Evolutionary conservation across 2,113 vertebrate species (phyloP).

Genomic region (Odobenus rosmarus): DNA sequence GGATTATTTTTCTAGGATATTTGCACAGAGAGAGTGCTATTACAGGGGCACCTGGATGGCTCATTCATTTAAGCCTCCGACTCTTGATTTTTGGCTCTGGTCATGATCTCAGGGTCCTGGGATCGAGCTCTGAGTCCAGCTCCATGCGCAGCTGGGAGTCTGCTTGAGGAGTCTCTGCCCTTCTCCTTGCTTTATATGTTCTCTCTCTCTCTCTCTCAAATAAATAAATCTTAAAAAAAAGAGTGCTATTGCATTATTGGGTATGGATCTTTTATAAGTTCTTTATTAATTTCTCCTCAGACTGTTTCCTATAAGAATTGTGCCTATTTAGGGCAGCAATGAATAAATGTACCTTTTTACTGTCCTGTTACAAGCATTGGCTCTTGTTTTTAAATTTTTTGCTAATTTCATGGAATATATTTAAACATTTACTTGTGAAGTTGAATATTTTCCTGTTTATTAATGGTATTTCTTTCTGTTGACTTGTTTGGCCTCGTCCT

Average conservation of each 20-base stretch:
- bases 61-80: neutral
- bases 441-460: constrained; percentile 36
- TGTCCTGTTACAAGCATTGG: neutral
- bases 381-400: constrained; percentile 9
- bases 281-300: constrained; percentile 22
- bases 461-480: constrained; percentile 14
- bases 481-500: constrained; percentile 42
- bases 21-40: neutral
- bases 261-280: constrained; percentile 35
- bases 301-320: neutral
- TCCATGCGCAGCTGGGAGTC: neutral
- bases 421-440: constrained; percentile 34
- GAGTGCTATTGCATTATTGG: neutral
- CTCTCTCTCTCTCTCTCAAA: neutral
- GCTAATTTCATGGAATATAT: neutral
- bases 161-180: neutral
- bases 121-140: neutral
- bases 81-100: neutral
- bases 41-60: neutral
- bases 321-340: neutral
- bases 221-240: neutral
- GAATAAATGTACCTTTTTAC: neutral
- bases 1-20: neutral
- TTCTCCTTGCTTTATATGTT: neutral
- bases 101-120: neutral